Evolutionary conservation across 2,888 invertebrate species (phyloP).

Genomic region (Drosophila flavopinicola): DNA sequence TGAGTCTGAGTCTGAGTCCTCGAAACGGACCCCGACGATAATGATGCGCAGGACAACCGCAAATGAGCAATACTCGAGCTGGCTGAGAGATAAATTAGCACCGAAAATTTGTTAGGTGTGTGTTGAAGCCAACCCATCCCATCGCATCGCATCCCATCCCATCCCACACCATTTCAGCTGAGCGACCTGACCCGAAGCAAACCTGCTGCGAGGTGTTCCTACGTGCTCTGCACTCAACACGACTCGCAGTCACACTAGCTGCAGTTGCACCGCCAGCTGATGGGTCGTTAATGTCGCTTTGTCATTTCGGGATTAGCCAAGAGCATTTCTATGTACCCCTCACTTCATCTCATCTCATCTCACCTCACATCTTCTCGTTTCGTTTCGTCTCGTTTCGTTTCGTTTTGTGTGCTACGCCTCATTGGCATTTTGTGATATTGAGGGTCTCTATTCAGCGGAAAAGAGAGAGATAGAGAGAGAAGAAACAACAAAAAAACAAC

Average conservation of each 20-base stretch:
- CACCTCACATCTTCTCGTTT: slow-evolving; percentile 1
- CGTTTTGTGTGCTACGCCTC: slow-evolving; percentile 39
- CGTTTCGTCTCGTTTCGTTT: neutral
- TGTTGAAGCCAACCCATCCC: neutral
- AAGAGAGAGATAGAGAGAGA: too few relatives aligned
- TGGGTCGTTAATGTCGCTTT: slow-evolving; percentile 45
- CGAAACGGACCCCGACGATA: slow-evolving; percentile 36
- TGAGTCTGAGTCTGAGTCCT: neutral
- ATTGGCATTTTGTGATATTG: slow-evolving; percentile 28
- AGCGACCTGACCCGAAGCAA: neutral
- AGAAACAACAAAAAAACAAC: too few relatives aligned
- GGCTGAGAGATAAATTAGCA: slow-evolving; percentile 52
- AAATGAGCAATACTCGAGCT: slow-evolving; percentile 60
- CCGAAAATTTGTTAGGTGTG: slow-evolving; percentile 61
- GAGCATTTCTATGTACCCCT: slow-evolving; percentile 17
- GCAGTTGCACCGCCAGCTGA: slow-evolving; percentile 45
- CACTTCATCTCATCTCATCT: slow-evolving; percentile 1
- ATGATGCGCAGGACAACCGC: slow-evolving; percentile 63
- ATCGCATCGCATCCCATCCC: neutral
- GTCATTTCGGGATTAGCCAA: slow-evolving; percentile 62
- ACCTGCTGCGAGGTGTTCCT: slow-evolving; percentile 40
- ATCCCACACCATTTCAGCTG: too few relatives aligned
- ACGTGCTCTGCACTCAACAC: slow-evolving; percentile 27
- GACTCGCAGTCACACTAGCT: slow-evolving; percentile 6
- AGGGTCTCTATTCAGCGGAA: slow-evolving; percentile 14